Base-by-base conservation (phyloP, 2,113 vertebrate species). In the Semnornis frantzii region DNA sequence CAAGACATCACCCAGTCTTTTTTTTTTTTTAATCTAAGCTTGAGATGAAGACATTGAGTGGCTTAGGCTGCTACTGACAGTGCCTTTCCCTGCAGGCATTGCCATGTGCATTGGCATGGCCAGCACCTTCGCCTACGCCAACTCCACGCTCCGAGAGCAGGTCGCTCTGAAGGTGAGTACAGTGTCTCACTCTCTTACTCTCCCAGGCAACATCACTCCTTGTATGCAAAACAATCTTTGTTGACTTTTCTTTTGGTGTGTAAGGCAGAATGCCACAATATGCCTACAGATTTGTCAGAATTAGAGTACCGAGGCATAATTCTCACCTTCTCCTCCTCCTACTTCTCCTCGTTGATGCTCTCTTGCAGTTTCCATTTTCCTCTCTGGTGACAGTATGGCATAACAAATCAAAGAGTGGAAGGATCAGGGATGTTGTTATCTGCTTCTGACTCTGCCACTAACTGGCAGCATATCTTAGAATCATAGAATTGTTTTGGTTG, bases 31-130 rank as follows among this genome's bases (percentile, higher is more conserved):
- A n/a, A n/a, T n/a, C 30, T 75, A 54, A 91, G 54, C 27, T 71
- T 54, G 50, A 50, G 58, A 15, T 79, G 46, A 68, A 44, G 33
- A 9, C 10, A 58, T 27, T 13, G 58, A 33, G 16, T 42, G 42
- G 31, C 15, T 82, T 18, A 42, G 46, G 33, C 65, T 63, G 33
- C 60, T 81, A 7, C 30, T 94, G 86, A 89, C 54, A 6, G 48
- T 75, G 62, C 74, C 78, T 89, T 60, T 83, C 42, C 74, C 91
- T n/a, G 5, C 98, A 99, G 99, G 99, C 74, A 99, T 99, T 42
- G 98, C 99, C 5, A 98, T 99, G 77, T 99, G 99, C 91, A 98
- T 99, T 15, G 99, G 99, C 46, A 98, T 99, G 99, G 98, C 98
- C 97, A 98, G 99, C 97, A 99, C 99, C 3, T 99, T 99, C 9